These are phyloP conservation scores for Drosophila ohnishii DNA, from an alignment of 1,140 invertebrate species.

Conservation along the genomic window DNA sequence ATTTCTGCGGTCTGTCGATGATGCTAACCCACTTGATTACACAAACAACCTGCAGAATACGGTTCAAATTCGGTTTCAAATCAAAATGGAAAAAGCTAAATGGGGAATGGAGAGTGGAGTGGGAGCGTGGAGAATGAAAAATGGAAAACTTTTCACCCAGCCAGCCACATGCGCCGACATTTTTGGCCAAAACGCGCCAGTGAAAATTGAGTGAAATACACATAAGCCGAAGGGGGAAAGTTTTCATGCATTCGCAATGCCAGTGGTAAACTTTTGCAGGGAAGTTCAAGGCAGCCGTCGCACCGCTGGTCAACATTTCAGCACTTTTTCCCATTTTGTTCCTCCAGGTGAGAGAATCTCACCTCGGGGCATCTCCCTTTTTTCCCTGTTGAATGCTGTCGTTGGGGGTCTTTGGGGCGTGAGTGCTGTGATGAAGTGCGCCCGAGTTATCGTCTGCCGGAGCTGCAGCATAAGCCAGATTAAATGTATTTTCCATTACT, in stretches of 20 bases:
- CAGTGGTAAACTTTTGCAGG: slow-evolving; percentile 26
- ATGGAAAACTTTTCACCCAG: slow-evolving; percentile 20
- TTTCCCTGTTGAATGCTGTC: slow-evolving; percentile 2
- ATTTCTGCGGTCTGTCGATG: slow-evolving; percentile 20
- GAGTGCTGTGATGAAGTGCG: slow-evolving; percentile 40
- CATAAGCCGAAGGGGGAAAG: slow-evolving; percentile 31
- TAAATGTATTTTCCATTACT: slow-evolving; percentile 55
- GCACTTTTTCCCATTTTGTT: slow-evolving; percentile 7
- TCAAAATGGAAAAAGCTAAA: slow-evolving; percentile 25
- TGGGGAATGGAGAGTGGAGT: background rate
- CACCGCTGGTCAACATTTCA: slow-evolving; percentile 32
- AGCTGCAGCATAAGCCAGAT: slow-evolving; percentile 44
- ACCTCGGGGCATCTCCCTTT: slow-evolving; percentile 1
- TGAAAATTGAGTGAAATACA: slow-evolving; percentile 38
- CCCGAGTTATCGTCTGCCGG: slow-evolving; percentile 15
- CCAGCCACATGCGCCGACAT: slow-evolving; percentile 26
- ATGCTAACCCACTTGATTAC: slow-evolving; percentile 28
- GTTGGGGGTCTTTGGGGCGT: background rate
- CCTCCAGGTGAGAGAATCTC: slow-evolving; percentile 15
- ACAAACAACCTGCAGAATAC: background rate
- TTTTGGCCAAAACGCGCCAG: slow-evolving; percentile 34
- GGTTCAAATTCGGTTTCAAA: slow-evolving; percentile 9
- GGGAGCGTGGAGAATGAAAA: slow-evolving; percentile 7
- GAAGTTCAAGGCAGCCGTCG: slow-evolving; percentile 30
- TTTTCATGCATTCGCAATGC: slow-evolving; percentile 41